Conservation (phyloP, 1,140 invertebrate species). For the Caenorhabditis briggsae region DNA sequence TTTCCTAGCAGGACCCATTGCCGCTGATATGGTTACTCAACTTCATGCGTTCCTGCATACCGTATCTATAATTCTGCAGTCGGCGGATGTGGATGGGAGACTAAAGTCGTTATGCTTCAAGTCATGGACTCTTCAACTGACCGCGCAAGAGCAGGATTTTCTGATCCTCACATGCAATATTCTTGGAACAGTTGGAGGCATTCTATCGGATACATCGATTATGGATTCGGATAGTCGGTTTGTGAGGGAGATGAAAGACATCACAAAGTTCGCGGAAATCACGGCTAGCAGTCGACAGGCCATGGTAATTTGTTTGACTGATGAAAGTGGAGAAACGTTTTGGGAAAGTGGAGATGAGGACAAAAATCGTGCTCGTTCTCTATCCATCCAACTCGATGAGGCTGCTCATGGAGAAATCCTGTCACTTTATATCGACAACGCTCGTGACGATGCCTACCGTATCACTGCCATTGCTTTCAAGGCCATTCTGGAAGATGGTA, state of each 20-base stretch:
- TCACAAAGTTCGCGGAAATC: conserved; percentile 52
- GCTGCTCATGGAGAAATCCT: conserved; percentile 63
- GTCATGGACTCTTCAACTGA: conserved; percentile 77
- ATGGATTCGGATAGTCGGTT: conserved; percentile 23
- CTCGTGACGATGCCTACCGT: conserved; percentile 70
- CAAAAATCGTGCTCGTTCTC: conserved; percentile 86
- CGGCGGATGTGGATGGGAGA: conserved; percentile 68
- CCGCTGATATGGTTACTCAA: conserved; percentile 70
- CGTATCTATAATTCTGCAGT: conserved; percentile 73
- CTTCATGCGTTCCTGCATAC: conserved; percentile 75
- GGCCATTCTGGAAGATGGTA: conserved; percentile 56
- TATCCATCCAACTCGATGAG: conserved; percentile 80
- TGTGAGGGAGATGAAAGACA: conserved; percentile 59
- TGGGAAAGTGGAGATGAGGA: conserved; percentile 97
- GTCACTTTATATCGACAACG: conserved; percentile 73
- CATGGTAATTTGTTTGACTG: conserved; percentile 91
- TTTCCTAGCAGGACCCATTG: conserved; percentile 72
- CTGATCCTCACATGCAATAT: conserved; percentile 86
- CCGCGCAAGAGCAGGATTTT: conserved; percentile 73
- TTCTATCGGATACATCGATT: conserved; percentile 78
- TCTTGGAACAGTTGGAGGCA: conserved; percentile 90
- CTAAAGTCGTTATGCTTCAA: conserved; percentile 74
- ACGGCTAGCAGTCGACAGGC: conserved; percentile 84
- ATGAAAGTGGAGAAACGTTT: conserved; percentile 96
- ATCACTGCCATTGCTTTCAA: conserved; percentile 59